These are phyloP conservation scores for Drosophila ananassae DNA, from an alignment of 1,140 invertebrate species.

Conservation along the genomic window DNA sequence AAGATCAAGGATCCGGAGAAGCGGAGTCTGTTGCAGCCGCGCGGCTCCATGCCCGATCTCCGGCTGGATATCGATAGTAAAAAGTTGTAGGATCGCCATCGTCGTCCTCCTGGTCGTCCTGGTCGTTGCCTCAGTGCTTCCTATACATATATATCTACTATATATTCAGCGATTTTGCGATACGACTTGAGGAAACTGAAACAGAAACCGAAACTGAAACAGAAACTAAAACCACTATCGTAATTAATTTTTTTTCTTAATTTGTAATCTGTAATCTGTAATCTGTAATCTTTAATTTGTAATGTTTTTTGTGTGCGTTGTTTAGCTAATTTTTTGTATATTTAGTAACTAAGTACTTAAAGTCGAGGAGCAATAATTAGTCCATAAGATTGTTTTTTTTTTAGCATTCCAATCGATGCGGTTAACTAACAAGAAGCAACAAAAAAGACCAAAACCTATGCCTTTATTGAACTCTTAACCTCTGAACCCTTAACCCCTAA, in stretches of 20 bases:
- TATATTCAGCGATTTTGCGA: slow-evolving; percentile 32
- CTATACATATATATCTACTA: slow-evolving; percentile 8
- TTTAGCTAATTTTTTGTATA: slow-evolving; percentile 61
- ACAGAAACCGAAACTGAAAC: not conserved
- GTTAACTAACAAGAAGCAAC: slow-evolving; percentile 17
- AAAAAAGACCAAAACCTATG: slow-evolving; percentile 13
- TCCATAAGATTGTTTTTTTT: slow-evolving; percentile 43
- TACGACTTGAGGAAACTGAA: not conserved
- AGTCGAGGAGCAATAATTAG: slow-evolving; percentile 58
- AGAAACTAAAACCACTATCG: not conserved
- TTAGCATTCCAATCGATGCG: slow-evolving; percentile 63
- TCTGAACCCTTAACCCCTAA: not conserved
- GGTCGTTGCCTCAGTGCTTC: slow-evolving; percentile 12
- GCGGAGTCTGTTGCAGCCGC: slow-evolving; percentile 85
- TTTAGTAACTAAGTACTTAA: slow-evolving; percentile 71
- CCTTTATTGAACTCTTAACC: slow-evolving; percentile 3
- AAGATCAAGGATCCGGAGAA: slow-evolving; percentile 86
- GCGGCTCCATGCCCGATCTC: slow-evolving; percentile 84
- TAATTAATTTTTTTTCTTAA: slow-evolving; percentile 30
- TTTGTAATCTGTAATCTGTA: slow-evolving; percentile 23
- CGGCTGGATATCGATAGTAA: slow-evolving; percentile 83
- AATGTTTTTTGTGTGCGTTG: slow-evolving; percentile 35
- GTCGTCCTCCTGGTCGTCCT: too few species aligned
- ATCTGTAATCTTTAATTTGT: slow-evolving; percentile 1
- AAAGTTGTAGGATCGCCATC: slow-evolving; percentile 63